Evolutionary conservation across 2,797 vertebrate genomes (phyloP).

Genomic region (Silurus aristotelis): DNA sequence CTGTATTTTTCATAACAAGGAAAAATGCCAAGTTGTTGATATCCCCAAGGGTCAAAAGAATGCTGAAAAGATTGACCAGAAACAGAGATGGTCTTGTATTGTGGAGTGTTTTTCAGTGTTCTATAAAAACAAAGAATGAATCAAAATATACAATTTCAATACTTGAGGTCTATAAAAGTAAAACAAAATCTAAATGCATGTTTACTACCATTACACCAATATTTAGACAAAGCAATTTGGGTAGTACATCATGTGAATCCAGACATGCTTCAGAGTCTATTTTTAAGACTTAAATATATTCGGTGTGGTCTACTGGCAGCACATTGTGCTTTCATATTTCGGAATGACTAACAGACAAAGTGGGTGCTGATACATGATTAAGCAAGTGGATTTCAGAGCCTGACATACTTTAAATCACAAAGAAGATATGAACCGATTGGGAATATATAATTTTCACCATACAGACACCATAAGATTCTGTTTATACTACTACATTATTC

Average conservation of each 20-base stretch:
- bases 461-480: neutral
- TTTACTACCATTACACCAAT: constrained; percentile 8
- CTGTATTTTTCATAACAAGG: constrained; percentile 59
- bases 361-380: constrained; percentile 20
- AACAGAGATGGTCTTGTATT: constrained; percentile 28
- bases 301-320: constrained; percentile 31
- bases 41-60: constrained; percentile 65
- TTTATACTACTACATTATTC: neutral
- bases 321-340: constrained; percentile 22
- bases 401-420: neutral
- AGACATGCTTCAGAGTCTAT: constrained; percentile 21
- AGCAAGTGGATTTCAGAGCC: constrained; percentile 27
- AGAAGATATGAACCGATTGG: constrained; percentile 13
- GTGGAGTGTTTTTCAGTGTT: neutral
- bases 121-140: constrained; percentile 30
- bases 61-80: constrained; percentile 50
- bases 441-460: neutral
- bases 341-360: constrained; percentile 22
- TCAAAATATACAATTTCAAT: constrained; percentile 32
- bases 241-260: constrained; percentile 23
- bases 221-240: constrained; percentile 28
- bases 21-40: constrained; percentile 60
- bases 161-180: constrained; percentile 19
- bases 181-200: constrained; percentile 30
- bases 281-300: constrained; percentile 21